These are phyloP conservation scores for Athrips mouffetella DNA, from an alignment of 2,888 invertebrate species.

Conservation along the genomic window DNA sequence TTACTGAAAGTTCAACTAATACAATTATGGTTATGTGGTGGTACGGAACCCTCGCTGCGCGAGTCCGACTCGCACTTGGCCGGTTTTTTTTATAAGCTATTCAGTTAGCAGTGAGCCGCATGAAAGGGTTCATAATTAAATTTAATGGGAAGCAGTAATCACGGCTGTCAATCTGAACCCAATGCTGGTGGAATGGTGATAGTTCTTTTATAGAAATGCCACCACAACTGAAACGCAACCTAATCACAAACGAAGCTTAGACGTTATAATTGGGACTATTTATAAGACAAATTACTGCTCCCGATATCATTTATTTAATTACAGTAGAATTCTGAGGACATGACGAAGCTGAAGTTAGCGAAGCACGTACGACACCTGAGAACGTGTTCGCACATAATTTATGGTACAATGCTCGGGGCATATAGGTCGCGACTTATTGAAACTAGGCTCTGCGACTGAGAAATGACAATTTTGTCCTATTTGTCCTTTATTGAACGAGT, in stretches of 20 bases:
- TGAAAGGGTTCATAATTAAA: constrained; percentile 4
- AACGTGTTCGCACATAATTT: neutral
- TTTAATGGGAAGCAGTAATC: neutral
- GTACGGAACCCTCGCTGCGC: too few species aligned
- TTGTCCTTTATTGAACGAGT: too few species aligned
- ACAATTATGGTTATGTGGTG: too few species aligned
- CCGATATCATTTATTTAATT: neutral
- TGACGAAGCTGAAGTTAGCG: neutral
- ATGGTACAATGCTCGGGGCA: neutral
- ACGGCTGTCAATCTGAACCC: constrained; percentile 3
- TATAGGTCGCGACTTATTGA: neutral
- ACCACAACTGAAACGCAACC: too few species aligned
- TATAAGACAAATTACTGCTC: neutral
- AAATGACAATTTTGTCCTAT: neutral
- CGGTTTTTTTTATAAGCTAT: neutral
- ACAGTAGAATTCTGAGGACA: neutral
- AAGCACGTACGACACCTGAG: neutral
- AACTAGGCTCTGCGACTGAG: neutral
- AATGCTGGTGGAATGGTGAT: too few species aligned
- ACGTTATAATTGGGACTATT: neutral
- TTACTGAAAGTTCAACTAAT: too few species aligned
- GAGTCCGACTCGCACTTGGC: too few species aligned
- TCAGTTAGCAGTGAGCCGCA: neutral
- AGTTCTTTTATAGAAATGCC: too few species aligned
- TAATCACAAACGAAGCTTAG: too few species aligned